phyloP scores from a whole-genome alignment of 2,888 invertebrate species.

The Suillia variegata region DNA sequence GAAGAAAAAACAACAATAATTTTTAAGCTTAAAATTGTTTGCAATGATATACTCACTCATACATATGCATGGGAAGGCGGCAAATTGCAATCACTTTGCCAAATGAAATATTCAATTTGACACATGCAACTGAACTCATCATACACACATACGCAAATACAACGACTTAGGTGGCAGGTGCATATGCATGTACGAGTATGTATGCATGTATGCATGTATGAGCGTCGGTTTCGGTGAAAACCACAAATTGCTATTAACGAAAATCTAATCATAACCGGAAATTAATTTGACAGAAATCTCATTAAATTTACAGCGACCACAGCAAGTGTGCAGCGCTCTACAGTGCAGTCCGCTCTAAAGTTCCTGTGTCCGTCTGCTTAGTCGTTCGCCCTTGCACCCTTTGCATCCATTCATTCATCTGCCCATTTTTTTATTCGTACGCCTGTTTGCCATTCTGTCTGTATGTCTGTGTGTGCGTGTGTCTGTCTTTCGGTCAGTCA shows the following conservation, averaged over 20 bases:
- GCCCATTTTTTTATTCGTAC: not conserved
- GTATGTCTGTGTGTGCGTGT: not conserved
- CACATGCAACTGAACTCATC: slow-evolving; percentile 1
- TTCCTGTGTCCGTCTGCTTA: too few species aligned
- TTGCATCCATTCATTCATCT: not conserved
- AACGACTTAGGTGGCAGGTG: not conserved
- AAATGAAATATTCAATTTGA: slow-evolving; percentile 3
- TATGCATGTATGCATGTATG: slow-evolving; percentile 35
- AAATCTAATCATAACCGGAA: slow-evolving; percentile 63
- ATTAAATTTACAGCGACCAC: slow-evolving; percentile 58
- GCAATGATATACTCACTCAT: too few species aligned
- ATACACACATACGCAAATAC: slow-evolving; percentile 4
- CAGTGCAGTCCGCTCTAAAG: not conserved
- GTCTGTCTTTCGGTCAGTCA: too few species aligned
- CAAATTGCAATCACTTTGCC: not conserved
- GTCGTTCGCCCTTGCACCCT: too few species aligned
- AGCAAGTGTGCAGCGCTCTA: not conserved
- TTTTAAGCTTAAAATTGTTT: too few species aligned
- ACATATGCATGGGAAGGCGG: too few species aligned
- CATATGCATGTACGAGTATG: not conserved
- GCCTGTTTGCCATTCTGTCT: not conserved
- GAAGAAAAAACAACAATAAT: too few species aligned
- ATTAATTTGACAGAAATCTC: slow-evolving; percentile 63
- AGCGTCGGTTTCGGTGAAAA: slow-evolving; percentile 41
- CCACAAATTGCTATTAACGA: slow-evolving; percentile 62